Base-by-base conservation (phyloP, 2,113 vertebrate species). In the Xyrauchen texanus region DNA sequence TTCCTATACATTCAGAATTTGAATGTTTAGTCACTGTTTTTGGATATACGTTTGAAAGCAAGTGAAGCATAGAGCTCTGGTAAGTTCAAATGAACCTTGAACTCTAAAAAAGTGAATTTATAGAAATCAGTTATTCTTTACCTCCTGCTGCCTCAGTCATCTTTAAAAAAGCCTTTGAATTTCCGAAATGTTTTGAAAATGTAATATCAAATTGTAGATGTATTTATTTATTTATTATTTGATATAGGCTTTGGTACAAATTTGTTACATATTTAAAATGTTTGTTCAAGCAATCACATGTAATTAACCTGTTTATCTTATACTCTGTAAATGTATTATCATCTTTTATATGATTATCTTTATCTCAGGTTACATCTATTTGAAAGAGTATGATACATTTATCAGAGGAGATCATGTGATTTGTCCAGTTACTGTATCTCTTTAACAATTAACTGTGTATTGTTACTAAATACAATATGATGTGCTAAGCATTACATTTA, bases 11-110 rank as follows among this genome's bases (percentile, higher is more conserved):
- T 64, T 69, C 45, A 47, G 8, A 77, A 44, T 71, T 34, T 66
- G 16, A 51, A n/a, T 60, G 58, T 15, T 62, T 8, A 77, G 57
- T 42, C 52, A 21, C 7, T 7, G 42, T 61, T 57, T 71, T 21
- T 73, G 69, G 78, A 58, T 73, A 65, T 7, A 34, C 21, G 1
- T 57, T 57, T 12, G 16, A 3, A 16, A 13, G 21, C n/a, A 8
- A 49, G 45, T 16, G 15, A 64, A 34, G 21, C 21, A 34, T 34
- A 63, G 8, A 21, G 42, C 65, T 53, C n/a, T 68, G 82, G 82
- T 83, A 73, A 73, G 82, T 74, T 72, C 21, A 34, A 21, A 61
- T 67, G 57, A 67, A 57, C 82, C 44, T 47, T 71, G 65, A 68
- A 75, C 79, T 69, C 6, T 68, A 34, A 12, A 34, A 52, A 60